These are phyloP conservation scores for Ephialtes manifestator DNA, from an alignment of 2,888 invertebrate genomes.

Conservation along the genomic window DNA sequence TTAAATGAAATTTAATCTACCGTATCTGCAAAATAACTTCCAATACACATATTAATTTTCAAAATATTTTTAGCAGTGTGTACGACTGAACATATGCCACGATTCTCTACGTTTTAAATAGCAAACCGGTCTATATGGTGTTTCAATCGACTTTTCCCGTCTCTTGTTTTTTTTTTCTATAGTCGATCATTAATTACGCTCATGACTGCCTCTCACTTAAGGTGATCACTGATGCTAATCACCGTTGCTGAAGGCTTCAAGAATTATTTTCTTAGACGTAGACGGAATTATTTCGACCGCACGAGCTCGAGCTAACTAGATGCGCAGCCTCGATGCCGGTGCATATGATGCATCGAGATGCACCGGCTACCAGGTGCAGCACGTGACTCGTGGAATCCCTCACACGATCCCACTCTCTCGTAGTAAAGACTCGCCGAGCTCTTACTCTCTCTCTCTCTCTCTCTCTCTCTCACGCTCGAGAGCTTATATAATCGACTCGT, in stretches of 20 bases:
- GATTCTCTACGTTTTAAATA: slow-evolving; percentile 10
- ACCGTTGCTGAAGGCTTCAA: background rate
- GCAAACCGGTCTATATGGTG: slow-evolving; percentile 8
- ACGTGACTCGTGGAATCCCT: slow-evolving; percentile 60
- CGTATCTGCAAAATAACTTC: no score
- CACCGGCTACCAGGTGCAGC: slow-evolving; percentile 53
- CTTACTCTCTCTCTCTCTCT: slow-evolving; percentile 10
- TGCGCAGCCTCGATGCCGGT: slow-evolving; percentile 10
- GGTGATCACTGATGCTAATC: background rate
- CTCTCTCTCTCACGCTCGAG: slow-evolving; percentile 2
- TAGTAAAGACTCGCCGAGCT: slow-evolving; percentile 26
- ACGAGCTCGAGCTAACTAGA: background rate
- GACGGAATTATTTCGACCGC: background rate
- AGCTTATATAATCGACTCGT: slow-evolving; percentile 60
- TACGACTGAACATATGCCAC: slow-evolving; percentile 4
- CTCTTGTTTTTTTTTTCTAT: background rate
- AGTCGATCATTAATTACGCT: slow-evolving; percentile 10
- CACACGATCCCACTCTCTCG: slow-evolving; percentile 21
- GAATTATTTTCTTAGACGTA: slow-evolving; percentile 13
- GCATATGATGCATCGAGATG: slow-evolving; percentile 32
- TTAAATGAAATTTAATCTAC: no score
- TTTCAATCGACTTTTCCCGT: background rate
- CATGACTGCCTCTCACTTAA: background rate
- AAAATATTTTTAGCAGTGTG: no score
- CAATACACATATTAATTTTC: no score